These are phyloP conservation scores for Melangyna quadrimaculata DNA, from an alignment of 2,888 invertebrate species.

Conservation along the genomic window DNA sequence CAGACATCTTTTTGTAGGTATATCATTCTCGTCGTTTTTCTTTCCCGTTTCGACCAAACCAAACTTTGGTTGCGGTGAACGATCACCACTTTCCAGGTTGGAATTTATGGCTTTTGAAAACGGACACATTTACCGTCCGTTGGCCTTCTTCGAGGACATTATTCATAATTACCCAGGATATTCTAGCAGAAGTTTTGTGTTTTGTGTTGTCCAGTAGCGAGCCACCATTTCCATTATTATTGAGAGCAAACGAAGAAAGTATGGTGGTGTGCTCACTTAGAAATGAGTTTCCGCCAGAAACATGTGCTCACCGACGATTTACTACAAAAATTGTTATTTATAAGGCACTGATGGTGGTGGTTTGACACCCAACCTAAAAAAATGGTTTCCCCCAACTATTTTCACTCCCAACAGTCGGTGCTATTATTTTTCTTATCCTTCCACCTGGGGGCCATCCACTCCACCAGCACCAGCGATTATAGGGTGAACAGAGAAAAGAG, in stretches of 20 bases:
- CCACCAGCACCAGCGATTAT: not conserved
- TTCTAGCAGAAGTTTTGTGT: slow-evolving; percentile 9
- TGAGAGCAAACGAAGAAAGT: slow-evolving; percentile 33
- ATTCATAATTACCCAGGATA: slow-evolving; percentile 60
- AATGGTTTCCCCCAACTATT: not conserved
- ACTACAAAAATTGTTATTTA: slow-evolving; percentile 44
- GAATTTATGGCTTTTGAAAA: slow-evolving; percentile 43
- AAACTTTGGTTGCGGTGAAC: slow-evolving; percentile 4
- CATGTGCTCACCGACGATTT: slow-evolving; percentile 52
- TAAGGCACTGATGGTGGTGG: slow-evolving; percentile 6
- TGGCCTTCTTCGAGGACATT: slow-evolving; percentile 40
- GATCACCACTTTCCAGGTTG: slow-evolving; percentile 42
- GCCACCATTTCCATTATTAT: not conserved
- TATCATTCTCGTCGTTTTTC: not conserved
- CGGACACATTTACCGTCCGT: slow-evolving; percentile 40
- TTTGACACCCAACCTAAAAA: not conserved
- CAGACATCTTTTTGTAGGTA: slow-evolving; percentile 26
- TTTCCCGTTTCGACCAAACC: not conserved
- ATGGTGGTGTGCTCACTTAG: slow-evolving; percentile 18
- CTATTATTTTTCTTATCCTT: slow-evolving; percentile 24
- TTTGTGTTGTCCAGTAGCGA: not conserved
- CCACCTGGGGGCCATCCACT: not conserved
- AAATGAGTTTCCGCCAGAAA: slow-evolving; percentile 53
- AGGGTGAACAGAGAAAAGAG: not conserved
- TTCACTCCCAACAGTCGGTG: not conserved